A percentile compares a stretch with the other conserved stretches of the same genome.
Evolutionary conservation across 2,888 invertebrate genomes (phyloP).

Genomic region (Synergus umbraculus): DNA sequence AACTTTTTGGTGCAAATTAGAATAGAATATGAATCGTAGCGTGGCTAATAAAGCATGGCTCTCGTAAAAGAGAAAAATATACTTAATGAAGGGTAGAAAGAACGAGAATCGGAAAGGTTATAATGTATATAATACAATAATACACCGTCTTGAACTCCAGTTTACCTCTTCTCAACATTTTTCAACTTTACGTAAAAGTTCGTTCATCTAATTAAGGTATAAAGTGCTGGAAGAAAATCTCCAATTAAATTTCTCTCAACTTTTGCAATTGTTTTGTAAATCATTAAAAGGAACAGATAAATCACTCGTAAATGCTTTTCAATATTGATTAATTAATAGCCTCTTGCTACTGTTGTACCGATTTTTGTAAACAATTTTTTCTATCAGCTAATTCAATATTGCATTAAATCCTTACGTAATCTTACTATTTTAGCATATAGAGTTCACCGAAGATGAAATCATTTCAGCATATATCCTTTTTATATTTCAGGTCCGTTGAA

Average conservation of each 20-base stretch:
- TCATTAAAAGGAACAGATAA: neutral
- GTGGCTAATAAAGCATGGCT: neutral
- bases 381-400: neutral
- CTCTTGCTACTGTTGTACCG: neutral
- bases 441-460: neutral
- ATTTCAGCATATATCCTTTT: constrained; percentile 4
- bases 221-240: neutral
- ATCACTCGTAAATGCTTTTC: no score
- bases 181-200: neutral
- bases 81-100: neutral
- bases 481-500: neutral
- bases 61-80: neutral
- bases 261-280: neutral
- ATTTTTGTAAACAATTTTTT: neutral
- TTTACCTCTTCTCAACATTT: neutral
- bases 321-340: no score
- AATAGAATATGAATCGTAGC: constrained; percentile 1
- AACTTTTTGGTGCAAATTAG: neutral
- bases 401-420: neutral
- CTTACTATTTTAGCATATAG: neutral
- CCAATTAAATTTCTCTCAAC: neutral
- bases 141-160: neutral
- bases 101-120: neutral
- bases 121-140: neutral
- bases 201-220: neutral